Base-by-base conservation (phyloP, 2,113 vertebrate species). In the Anguilla japonica region DNA sequence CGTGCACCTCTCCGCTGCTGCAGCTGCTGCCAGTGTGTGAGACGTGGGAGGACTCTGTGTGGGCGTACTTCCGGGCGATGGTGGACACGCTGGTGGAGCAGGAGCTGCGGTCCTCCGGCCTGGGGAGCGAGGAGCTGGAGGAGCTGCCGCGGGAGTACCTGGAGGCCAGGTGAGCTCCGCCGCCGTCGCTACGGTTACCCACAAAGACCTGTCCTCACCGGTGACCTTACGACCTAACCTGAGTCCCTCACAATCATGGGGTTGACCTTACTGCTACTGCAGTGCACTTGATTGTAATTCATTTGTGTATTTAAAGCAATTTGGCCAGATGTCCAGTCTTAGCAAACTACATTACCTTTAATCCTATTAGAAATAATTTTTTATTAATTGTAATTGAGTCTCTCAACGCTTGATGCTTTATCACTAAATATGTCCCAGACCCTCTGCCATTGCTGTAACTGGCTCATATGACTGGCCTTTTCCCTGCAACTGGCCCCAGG, bases 81-180 rank as follows among this genome's bases (percentile, higher is more conserved):
- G 98, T 99, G 15, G 98, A 99, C 94, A 96, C 96, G 2, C 95
- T 99, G 84, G 97, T 99, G 0, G 98, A 99, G 79, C 98, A 99
- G 91, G 97, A 99, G 84, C 95, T 99, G 82, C 93, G 96, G 92
- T 97, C 98, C 0, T 97, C 97, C 0, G 97, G 97, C 1, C 92
- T 97, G 91, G 92, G 92, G 41, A 86, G 95, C 78, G 96, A 97
- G 83, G 97, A 98, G 82, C 91, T 95, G 29, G 98, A 98, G 90
- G 96, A 96, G 0, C 95, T 99, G 80, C 98, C 98, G 20, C 95
- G 97, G 88, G 98, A 99, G 50, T 98, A 97, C 91, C 93, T 97
- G 91, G 97, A 98, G 94, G 94, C 97, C 84, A 99, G 98, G 98
- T 99, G 94, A 88, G 97, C 91, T 29, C 46, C 43, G 13, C 26